Evolutionary conservation across 2,113 vertebrate genomes (phyloP).

Genomic region (Psilopsiagon aurifrons): DNA sequence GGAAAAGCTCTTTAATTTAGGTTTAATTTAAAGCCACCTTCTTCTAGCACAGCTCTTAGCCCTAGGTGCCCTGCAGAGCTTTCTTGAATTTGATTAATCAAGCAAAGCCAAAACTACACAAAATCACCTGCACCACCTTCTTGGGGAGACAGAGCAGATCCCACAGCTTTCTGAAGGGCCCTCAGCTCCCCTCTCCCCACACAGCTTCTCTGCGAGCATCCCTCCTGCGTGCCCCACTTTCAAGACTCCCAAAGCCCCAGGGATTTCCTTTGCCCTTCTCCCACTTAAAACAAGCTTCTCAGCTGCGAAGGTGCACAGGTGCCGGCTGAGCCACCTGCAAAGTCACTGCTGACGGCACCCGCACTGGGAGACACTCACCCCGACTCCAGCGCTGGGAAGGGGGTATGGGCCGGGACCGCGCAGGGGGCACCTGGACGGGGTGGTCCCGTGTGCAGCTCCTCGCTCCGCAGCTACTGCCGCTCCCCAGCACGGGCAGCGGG

Average conservation of each 20-base stretch:
- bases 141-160: neutral
- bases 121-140: neutral
- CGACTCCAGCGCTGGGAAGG: fast-evolving
- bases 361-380: fast-evolving
- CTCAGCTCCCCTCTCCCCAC: fast-evolving
- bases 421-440: neutral
- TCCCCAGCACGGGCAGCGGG: neutral
- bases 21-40: neutral
- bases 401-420: fast-evolving
- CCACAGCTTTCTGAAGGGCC: fast-evolving
- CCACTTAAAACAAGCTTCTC: fast-evolving
- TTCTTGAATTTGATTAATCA: neutral
- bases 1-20: neutral
- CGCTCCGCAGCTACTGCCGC: neutral
- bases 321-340: fast-evolving
- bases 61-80: neutral
- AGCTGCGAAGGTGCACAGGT: fast-evolving
- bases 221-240: neutral
- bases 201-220: neutral
- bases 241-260: fast-evolving
- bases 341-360: fast-evolving
- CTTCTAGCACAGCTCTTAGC: neutral
- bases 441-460: neutral
- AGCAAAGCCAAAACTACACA: neutral
- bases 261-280: fast-evolving